These are phyloP conservation scores for Bucco capensis DNA, from an alignment of 2,113 vertebrate species.

Conservation along the genomic window DNA sequence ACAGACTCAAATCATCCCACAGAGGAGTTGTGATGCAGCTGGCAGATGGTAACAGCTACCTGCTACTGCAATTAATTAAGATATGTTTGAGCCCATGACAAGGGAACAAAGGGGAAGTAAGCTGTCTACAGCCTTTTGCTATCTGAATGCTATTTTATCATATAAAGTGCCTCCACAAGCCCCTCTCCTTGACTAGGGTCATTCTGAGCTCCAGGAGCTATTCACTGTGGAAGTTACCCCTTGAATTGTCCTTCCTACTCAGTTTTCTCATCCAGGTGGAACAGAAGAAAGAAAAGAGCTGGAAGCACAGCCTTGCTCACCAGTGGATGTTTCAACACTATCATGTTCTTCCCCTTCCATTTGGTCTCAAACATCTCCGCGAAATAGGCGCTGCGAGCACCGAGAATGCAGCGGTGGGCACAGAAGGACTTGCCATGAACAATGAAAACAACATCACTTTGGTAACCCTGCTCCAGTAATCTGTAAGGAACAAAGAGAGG, in stretches of 20 bases:
- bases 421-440: constrained; percentile 89
- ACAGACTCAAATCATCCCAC: not conserved
- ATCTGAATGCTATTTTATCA: not conserved
- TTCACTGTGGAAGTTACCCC: not conserved
- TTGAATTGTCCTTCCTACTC: not conserved
- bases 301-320: constrained; percentile 65
- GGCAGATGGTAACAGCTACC: constrained; percentile 34
- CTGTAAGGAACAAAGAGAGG: constrained; percentile 63
- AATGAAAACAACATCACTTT: constrained; percentile 87
- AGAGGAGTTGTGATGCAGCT: not conserved
- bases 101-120: not conserved
- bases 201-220: not conserved
- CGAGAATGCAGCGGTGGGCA: constrained; percentile 88
- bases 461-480: constrained; percentile 88
- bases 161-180: not conserved
- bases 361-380: constrained; percentile 93
- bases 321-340: constrained; percentile 91
- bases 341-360: constrained; percentile 89
- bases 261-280: not conserved
- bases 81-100: not conserved
- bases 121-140: not conserved
- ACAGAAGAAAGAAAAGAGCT: not conserved
- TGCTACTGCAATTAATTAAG: constrained; percentile 6
- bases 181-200: not conserved
- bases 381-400: constrained; percentile 91